phyloP scores from a whole-genome alignment of 2,888 invertebrate genomes.

The Argynnis bischoffii region DNA sequence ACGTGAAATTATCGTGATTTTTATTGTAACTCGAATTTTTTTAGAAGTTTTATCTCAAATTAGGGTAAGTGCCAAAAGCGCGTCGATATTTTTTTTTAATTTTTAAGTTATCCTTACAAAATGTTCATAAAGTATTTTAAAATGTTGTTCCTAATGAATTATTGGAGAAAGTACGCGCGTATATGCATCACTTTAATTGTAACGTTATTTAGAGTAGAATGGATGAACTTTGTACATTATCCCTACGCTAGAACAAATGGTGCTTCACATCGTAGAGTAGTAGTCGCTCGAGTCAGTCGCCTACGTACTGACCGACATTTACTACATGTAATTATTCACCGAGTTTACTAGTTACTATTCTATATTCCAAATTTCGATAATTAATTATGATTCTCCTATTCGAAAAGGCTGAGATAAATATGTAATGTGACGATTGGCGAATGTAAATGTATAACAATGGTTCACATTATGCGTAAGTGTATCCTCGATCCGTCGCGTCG shows the following conservation, averaged over 20 bases:
- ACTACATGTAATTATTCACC: conserved; percentile 68
- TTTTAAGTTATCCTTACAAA: conserved; percentile 70
- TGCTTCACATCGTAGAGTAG: conserved; percentile 79
- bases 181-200: conserved; percentile 70
- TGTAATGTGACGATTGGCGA: conserved; percentile 75
- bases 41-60: conserved; percentile 46
- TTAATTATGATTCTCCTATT: conserved; percentile 78
- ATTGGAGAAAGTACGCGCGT: conserved; percentile 66
- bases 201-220: conserved; percentile 75
- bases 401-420: conserved; percentile 80
- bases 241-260: conserved; percentile 83
- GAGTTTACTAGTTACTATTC: conserved; percentile 76
- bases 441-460: conserved; percentile 57
- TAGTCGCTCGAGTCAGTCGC: conserved; percentile 49
- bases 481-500: conserved; percentile 43
- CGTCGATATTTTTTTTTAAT: conserved; percentile 54
- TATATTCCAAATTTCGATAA: conserved; percentile 69
- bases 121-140: conserved; percentile 76
- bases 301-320: conserved; percentile 47
- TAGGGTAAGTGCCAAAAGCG: conserved; percentile 78
- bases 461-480: conserved; percentile 57
- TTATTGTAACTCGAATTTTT: conserved; percentile 11
- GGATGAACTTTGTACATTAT: conserved; percentile 78
- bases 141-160: conserved; percentile 80
- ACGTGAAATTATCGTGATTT: conserved; percentile 1